These are phyloP conservation scores for Syngnathus rostellatus DNA, from an alignment of 2,797 vertebrate genomes.

Conservation along the genomic window DNA sequence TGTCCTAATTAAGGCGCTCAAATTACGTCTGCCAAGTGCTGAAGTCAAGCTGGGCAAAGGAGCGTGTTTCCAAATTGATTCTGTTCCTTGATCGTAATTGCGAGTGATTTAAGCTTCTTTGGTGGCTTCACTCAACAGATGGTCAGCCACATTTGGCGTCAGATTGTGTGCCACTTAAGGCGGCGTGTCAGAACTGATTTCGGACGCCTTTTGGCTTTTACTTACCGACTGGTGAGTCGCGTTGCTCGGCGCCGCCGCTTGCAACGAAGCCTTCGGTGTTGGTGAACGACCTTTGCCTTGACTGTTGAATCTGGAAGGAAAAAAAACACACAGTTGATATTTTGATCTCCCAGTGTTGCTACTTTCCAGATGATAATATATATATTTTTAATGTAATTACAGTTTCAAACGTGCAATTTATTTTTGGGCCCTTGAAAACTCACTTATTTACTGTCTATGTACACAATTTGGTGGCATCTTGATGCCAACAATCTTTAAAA, in stretches of 20 bases:
- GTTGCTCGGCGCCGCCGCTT: conserved; percentile 48
- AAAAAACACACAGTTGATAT: neutral
- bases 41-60: conserved; percentile 22
- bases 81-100: conserved; percentile 51
- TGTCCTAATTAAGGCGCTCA: neutral
- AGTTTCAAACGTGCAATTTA: too few species aligned
- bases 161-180: conserved; percentile 37
- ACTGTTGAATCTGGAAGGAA: conserved; percentile 55
- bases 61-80: conserved; percentile 22
- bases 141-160: conserved; percentile 42
- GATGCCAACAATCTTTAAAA: too few species aligned
- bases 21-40: neutral
- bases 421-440: too few species aligned
- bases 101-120: conserved; percentile 54
- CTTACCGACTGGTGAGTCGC: conserved; percentile 66
- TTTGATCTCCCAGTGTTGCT: neutral
- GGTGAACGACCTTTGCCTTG: conserved; percentile 37
- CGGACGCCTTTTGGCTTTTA: conserved; percentile 22
- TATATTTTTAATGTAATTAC: too few species aligned
- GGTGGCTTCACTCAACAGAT: conserved; percentile 41
- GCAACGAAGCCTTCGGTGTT: conserved; percentile 27
- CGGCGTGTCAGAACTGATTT: conserved; percentile 29
- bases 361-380: neutral
- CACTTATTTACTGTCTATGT: too few species aligned
- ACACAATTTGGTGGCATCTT: too few species aligned